These are phyloP conservation scores for Tipula helvola DNA, from an alignment of 2,888 invertebrate genomes.

Conservation along the genomic window DNA sequence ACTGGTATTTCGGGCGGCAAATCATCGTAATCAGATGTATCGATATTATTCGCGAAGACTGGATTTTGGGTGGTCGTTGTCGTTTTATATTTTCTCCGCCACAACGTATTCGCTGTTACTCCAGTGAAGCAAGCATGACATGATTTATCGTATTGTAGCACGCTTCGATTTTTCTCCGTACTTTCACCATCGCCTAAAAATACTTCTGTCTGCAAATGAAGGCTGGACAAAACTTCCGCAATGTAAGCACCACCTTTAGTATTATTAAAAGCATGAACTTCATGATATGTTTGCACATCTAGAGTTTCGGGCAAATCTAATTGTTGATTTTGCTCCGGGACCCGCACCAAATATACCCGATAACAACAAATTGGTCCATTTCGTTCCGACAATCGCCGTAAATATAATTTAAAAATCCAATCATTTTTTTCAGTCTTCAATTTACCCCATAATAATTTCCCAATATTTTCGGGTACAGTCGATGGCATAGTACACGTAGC, in stretches of 20 bases:
- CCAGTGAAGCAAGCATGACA: not conserved
- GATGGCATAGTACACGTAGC: constrained; percentile 56
- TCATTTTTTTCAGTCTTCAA: constrained; percentile 46
- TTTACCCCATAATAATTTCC: constrained; percentile 43
- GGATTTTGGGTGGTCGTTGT: not conserved
- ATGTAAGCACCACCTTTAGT: constrained; percentile 59
- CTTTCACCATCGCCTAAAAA: constrained; percentile 57
- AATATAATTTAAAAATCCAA: constrained; percentile 59
- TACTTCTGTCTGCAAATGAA: constrained; percentile 49
- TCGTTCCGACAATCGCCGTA: constrained; percentile 68
- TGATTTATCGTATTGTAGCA: not conserved
- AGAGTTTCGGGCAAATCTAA: constrained; percentile 57
- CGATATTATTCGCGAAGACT: not conserved
- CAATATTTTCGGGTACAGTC: constrained; percentile 50
- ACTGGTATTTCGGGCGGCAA: constrained; percentile 16
- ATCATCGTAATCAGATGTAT: constrained; percentile 15
- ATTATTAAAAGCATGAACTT: constrained; percentile 54
- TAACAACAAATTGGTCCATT: constrained; percentile 84
- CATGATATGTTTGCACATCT: constrained; percentile 56
- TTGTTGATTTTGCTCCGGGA: constrained; percentile 46
- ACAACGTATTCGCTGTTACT: constrained; percentile 14
- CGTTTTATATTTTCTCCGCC: not conserved
- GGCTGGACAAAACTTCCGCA: constrained; percentile 70
- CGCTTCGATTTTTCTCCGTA: constrained; percentile 14
- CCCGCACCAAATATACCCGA: constrained; percentile 63